These are phyloP conservation scores for Brachionus plicatilis DNA, from an alignment of 1,140 invertebrate genomes.

Conservation along the genomic window DNA sequence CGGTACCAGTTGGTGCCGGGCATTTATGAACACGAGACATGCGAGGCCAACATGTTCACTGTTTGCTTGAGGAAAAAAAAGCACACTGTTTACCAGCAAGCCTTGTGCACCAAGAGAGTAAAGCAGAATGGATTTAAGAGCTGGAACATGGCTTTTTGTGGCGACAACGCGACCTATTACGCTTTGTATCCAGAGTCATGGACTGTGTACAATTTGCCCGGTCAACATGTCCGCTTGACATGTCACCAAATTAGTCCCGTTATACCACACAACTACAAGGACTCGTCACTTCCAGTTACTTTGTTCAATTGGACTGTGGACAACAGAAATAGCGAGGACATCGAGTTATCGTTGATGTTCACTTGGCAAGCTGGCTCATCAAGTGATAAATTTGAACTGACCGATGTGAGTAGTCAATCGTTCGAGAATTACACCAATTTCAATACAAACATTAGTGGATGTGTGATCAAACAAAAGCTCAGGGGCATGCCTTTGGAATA, in stretches of 20 bases:
- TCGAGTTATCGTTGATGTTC: constrained; percentile 75
- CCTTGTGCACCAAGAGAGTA: constrained; percentile 64
- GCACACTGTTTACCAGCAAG: constrained; percentile 75
- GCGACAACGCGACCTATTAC: constrained; percentile 69
- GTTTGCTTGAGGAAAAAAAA: constrained; percentile 56
- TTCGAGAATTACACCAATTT: constrained; percentile 60
- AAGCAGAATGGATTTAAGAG: constrained; percentile 60
- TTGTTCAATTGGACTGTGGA: constrained; percentile 79
- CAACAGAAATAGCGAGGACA: constrained; percentile 66
- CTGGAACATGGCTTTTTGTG: constrained; percentile 67
- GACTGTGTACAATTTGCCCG: constrained; percentile 77
- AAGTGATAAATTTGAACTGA: constrained; percentile 27
- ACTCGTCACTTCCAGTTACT: constrained; percentile 75
- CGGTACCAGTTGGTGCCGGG: constrained; percentile 77
- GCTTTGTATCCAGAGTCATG: constrained; percentile 81
- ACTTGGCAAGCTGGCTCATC: constrained; percentile 66
- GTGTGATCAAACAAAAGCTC: neutral
- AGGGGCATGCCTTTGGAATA: constrained; percentile 53
- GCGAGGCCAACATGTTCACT: constrained; percentile 52
- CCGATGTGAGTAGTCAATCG: constrained; percentile 45
- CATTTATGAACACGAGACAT: constrained; percentile 28
- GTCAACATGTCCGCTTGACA: constrained; percentile 68
- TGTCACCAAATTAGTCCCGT: constrained; percentile 83
- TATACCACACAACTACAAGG: constrained; percentile 69
- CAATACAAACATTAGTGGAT: constrained; percentile 38